A percentile compares a stretch with the other conserved stretches of the same genome.
These are phyloP conservation scores for Gymnoscopelus braueri DNA, from an alignment of 2,797 vertebrate genomes.

Conservation along the genomic window DNA sequence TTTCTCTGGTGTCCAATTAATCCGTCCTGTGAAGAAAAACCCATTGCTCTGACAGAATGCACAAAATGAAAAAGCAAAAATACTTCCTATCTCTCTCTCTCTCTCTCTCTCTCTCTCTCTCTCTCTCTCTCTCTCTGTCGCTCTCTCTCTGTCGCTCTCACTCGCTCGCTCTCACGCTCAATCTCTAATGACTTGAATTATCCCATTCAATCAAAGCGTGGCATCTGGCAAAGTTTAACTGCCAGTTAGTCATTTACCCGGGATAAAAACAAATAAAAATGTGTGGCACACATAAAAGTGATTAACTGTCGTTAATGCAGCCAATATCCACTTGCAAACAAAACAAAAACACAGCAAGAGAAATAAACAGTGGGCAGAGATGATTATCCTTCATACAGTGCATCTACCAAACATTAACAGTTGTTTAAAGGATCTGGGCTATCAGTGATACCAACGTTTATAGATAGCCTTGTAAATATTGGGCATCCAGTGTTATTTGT, in stretches of 20 bases:
- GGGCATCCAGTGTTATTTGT: too few relatives aligned
- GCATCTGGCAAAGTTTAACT: background rate
- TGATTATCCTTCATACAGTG: background rate
- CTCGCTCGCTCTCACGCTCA: background rate
- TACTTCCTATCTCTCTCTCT: too few relatives aligned
- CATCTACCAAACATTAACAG: too few relatives aligned
- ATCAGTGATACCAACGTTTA: too few relatives aligned
- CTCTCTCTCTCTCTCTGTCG: too few relatives aligned
- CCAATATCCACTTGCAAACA: slow-evolving; percentile 1
- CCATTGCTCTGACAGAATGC: too few relatives aligned
- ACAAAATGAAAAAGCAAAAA: too few relatives aligned
- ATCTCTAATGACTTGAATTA: slow-evolving; percentile 20
- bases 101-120: too few relatives aligned
- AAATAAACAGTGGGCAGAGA: background rate
- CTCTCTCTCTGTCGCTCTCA: slow-evolving; percentile 13
- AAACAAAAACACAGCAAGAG: slow-evolving; percentile 3
- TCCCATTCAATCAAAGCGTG: slow-evolving; percentile 30
- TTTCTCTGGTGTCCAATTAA: slow-evolving; percentile 8
- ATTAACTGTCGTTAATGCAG: background rate
- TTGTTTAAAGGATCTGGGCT: too few relatives aligned
- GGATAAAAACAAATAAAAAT: slow-evolving; percentile 20
- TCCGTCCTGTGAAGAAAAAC: too few relatives aligned
- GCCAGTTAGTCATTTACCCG: slow-evolving; percentile 1
- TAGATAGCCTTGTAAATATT: too few relatives aligned
- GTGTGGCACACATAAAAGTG: background rate